Percentiles rank a stretch among this genome's conserved stretches.
Conservation (phyloP, 2,113 vertebrate species). For the Sus scrofa region DNA sequence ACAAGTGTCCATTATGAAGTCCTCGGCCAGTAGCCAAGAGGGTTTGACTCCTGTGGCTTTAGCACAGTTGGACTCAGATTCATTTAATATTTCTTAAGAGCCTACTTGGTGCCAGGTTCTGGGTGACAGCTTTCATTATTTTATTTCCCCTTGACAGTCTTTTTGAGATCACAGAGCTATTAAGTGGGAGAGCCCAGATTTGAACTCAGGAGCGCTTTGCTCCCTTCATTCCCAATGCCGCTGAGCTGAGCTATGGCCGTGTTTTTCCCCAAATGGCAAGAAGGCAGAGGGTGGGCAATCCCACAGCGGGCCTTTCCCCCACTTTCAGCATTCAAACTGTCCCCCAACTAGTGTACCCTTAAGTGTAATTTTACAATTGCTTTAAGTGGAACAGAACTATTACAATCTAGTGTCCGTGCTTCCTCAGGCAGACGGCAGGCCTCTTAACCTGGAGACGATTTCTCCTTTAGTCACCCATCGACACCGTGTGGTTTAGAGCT, state of each 20-base stretch:
- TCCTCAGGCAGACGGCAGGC: no score
- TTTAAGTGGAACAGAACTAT: no score
- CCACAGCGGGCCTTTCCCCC: no score
- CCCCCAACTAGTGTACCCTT: no score
- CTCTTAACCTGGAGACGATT: no score
- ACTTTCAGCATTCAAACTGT: no score
- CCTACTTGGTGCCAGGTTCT: neutral
- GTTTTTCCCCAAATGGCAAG: no score
- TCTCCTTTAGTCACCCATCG: no score
- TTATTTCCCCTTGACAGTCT: neutral
- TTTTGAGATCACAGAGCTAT: neutral
- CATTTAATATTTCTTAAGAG: neutral
- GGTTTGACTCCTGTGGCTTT: neutral
- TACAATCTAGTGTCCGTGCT: no score
- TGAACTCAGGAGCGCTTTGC: neutral
- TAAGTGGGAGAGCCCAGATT: neutral
- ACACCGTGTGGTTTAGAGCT: no score
- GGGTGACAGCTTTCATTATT: neutral
- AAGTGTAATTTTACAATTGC: no score
- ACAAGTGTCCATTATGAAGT: neutral
- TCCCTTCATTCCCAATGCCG: neutral
- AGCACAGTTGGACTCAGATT: neutral
- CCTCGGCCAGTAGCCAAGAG: neutral
- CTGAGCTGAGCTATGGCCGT: neutral
- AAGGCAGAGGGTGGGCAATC: no score